Base-by-base conservation (phyloP, 1,140 invertebrate species). In the Dreissena polymorpha region DNA sequence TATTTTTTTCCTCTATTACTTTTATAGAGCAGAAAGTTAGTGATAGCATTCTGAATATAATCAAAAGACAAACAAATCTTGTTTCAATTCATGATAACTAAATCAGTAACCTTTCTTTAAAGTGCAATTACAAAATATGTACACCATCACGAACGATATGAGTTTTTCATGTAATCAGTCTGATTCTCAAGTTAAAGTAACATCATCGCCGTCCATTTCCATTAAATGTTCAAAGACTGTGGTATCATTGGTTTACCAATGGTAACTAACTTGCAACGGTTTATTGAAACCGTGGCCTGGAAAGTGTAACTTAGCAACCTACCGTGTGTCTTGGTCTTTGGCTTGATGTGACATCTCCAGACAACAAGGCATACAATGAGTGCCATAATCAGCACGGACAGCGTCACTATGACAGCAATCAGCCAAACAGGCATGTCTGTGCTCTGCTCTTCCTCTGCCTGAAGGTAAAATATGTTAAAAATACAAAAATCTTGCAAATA, bases 241-340 rank as follows among this genome's bases (percentile, higher is more conserved):
- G 18, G 50, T n/a, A 16, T 5, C 12, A 71, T 23, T 68, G 25
- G 16, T n/a, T n/a, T 16, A 25, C 65, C 5, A 18, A 29, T 5
- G 3, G 7, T 23, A 25, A 21, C 21, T 21, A 7, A 68, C 16
- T 70, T 70, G 12, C 23, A 70, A 8, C 6, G 0, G 68, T 50
- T 49, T 70, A 12, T 18, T 10, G 12, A 16, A 29, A 5, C 16
- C 12, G 16, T n/a, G 2, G 10, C 57, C 57, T 60, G 57, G 21
- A 60, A 3, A 60, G 21, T 0, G 39, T 16, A 16, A 74, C 16
- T 10, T 60, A 25, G 16, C 10, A 18, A 80, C 78, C 50, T 23
- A 80, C 78, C 69, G n/a, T 60, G 27, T 13, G 78, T 80, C 55
- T 80, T n/a, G 55, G 68, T 63, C 39, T 80, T 80, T 21, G 78